Base-by-base conservation (phyloP, 2,797 vertebrate genomes). In the Gymnodraco acuticeps region DNA sequence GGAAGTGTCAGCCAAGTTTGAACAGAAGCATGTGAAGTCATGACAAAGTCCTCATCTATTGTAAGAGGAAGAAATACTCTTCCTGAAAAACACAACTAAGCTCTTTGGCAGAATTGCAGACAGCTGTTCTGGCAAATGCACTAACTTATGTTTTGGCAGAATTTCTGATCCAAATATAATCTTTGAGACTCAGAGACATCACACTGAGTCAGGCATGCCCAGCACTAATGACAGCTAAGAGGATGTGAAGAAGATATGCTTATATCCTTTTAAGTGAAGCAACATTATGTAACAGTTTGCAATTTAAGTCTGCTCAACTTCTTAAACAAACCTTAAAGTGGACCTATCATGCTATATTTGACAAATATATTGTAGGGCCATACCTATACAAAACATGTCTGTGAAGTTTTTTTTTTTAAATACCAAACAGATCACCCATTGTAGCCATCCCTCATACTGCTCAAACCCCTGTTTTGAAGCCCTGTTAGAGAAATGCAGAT, bases 171-270 rank as follows among this genome's bases (percentile, higher is more conserved):
- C n/a, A 69, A 75, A 78, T 19, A 52, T 45, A 70, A 79, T 75
- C 77, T 56, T 72, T 3, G 1, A 56, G 59, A 62, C 17, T 12
- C 33, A 38, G 33, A 54, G 64, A 77, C 70, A 20, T 8, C 7
- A 4, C 38, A 65, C 67, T 23, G 64, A 84, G 60, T 71, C 82
- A 69, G 53, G 73, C 55, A 17, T 59, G 70, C 53, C 65, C 55
- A 64, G 67, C 38, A 55, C 48, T 82, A 85, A 87, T 78, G 80
- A 81, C 55, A 70, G 77, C 19, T 64, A 77, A 85, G 80, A 82
- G 74, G 87, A 83, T 86, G 62, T 77, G 61, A 77, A 67, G 75
- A 81, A 51, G 71, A 84, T 73, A 43, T n/a, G 55, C 59, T 82
- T 78, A 54, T 12, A 80, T 70, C 47, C 53, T 31, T 50, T 59